Evolutionary conservation across 2,113 vertebrate species (phyloP).

Genomic region (Vireo altiloquus): DNA sequence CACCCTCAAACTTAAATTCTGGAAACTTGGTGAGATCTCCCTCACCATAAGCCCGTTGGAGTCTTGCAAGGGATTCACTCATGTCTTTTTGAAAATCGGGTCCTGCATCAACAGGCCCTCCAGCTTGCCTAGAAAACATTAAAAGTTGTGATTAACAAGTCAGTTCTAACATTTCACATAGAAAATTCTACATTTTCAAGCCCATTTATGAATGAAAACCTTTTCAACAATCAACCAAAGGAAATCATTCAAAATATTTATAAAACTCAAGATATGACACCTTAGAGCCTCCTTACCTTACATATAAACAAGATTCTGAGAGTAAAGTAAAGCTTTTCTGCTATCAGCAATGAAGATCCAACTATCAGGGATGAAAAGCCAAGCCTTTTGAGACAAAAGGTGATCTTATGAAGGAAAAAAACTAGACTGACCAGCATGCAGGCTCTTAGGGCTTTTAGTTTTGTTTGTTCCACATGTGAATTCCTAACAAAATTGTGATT

Average conservation of each 20-base stretch:
- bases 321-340: not conserved
- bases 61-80: conserved; percentile 80
- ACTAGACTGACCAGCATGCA: not conserved
- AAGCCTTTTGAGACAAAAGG: not conserved
- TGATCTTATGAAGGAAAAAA: not conserved
- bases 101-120: conserved; percentile 84
- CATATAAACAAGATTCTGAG: not conserved
- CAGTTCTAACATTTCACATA: not conserved
- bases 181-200: not conserved
- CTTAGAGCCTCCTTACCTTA: not conserved
- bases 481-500: not conserved
- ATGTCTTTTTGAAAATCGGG: conserved; percentile 85
- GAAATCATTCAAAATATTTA: not conserved
- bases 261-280: not conserved
- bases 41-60: conserved; percentile 86
- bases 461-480: not conserved
- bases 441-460: not conserved
- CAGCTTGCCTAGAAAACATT: conserved; percentile 71
- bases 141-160: not conserved
- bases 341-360: not conserved
- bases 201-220: not conserved
- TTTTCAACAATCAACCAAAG: not conserved
- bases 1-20: conserved; percentile 88
- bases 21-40: conserved; percentile 89
- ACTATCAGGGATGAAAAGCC: not conserved